phyloP scores from a whole-genome alignment of 2,113 vertebrate species.

The Rhinogobius similis region DNA sequence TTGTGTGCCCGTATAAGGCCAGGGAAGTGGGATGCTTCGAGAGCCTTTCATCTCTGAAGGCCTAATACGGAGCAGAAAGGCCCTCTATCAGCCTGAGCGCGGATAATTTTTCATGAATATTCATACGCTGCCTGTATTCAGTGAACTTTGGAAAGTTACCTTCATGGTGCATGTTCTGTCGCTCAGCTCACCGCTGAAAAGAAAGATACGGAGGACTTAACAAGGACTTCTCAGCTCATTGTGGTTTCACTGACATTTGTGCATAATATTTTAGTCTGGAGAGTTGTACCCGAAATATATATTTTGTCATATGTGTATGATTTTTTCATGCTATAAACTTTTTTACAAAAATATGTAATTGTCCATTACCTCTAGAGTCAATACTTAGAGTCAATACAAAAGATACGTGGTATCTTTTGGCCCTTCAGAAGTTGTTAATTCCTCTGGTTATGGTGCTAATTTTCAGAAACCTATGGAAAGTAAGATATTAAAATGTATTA shows the following conservation, averaged over 20 bases:
- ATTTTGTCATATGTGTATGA: not conserved
- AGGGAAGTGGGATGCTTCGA: conserved; percentile 66
- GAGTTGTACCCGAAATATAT: not conserved
- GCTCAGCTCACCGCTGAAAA: conserved; percentile 6
- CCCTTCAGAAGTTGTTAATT: too few relatives aligned
- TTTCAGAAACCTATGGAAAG: not conserved
- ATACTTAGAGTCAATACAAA: too few relatives aligned
- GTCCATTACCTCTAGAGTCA: too few relatives aligned
- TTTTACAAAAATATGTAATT: not conserved
- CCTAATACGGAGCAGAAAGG: conserved; percentile 57
- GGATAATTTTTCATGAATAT: conserved; percentile 78
- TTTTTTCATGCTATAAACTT: not conserved
- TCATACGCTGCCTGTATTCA: conserved; percentile 57
- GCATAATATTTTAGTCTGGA: not conserved
- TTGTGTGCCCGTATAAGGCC: conserved; percentile 84
- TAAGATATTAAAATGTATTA: too few relatives aligned
- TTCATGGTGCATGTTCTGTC: conserved; percentile 69
- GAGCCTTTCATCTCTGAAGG: conserved; percentile 75
- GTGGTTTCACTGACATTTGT: not conserved
- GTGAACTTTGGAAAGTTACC: conserved; percentile 78
- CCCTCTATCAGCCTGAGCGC: conserved; percentile 66
- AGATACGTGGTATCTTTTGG: too few relatives aligned
- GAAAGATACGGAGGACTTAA: conserved; percentile 22
- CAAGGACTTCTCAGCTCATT: not conserved
- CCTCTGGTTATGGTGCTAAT: not conserved